A percentile compares a stretch with the other conserved stretches of the same genome.
These are phyloP conservation scores for Neolamprologus tretocephalus DNA, from an alignment of 2,113 vertebrate species.

Conservation along the genomic window DNA sequence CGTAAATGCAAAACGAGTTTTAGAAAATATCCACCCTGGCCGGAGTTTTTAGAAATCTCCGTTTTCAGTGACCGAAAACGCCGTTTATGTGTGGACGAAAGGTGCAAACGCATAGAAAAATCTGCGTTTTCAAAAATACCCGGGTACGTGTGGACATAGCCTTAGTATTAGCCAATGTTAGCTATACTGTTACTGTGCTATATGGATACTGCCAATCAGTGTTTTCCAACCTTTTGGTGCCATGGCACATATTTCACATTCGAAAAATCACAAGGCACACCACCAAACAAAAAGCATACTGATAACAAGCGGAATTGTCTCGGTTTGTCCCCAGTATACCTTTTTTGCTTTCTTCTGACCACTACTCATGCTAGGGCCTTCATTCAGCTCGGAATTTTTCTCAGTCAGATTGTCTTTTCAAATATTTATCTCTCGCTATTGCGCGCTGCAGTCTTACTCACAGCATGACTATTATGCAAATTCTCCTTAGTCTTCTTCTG, in stretches of 20 bases:
- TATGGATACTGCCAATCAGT: neutral
- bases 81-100: accelerated
- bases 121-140: no score
- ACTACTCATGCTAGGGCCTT: neutral
- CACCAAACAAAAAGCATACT: neutral
- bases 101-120: no score
- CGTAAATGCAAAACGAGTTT: no score
- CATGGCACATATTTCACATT: neutral
- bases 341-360: neutral
- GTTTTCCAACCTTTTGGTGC: neutral
- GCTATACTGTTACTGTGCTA: neutral
- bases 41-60: no score
- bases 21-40: no score
- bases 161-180: neutral
- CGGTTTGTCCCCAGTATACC: accelerated
- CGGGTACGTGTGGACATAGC: no score
- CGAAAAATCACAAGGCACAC: accelerated
- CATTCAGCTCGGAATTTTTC: neutral
- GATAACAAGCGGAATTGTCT: neutral
- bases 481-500: neutral
- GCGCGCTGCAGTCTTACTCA: neutral
- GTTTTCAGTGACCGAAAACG: no score
- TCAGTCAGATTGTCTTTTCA: neutral
- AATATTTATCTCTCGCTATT: neutral
- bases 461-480: neutral